phyloP scores from a whole-genome alignment of 2,888 invertebrate genomes.

The Electrophaes corylata region DNA sequence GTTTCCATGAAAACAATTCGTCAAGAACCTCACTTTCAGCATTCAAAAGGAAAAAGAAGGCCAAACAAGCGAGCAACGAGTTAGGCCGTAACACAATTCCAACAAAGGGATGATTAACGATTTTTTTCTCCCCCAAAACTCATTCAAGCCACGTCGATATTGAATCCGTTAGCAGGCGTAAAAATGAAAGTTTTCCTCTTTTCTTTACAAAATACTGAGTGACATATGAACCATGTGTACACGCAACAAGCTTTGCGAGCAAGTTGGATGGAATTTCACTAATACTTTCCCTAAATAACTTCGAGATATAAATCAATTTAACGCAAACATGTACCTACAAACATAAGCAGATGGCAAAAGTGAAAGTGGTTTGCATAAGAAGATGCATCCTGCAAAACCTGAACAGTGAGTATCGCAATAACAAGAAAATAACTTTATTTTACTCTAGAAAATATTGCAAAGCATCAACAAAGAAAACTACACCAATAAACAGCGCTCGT shows the following conservation, averaged over 20 bases:
- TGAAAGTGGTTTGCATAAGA: conserved; percentile 10
- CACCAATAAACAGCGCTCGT: conserved; percentile 38
- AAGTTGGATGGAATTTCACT: conserved; percentile 10
- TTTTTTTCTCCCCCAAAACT: conserved; percentile 74
- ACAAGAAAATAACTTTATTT: conserved; percentile 1
- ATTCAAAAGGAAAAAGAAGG: conserved; percentile 78
- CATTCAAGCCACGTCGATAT: conserved; percentile 83
- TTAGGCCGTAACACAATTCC: conserved; percentile 83
- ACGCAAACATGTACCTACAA: neutral
- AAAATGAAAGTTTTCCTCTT: conserved; percentile 81
- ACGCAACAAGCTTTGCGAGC: conserved; percentile 29
- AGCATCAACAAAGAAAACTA: conserved; percentile 35
- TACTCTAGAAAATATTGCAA: conserved; percentile 14
- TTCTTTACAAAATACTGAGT: conserved; percentile 65
- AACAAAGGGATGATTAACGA: conserved; percentile 84
- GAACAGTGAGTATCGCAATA: neutral
- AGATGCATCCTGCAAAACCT: conserved; percentile 2
- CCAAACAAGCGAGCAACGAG: conserved; percentile 83
- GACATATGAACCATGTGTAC: conserved; percentile 51
- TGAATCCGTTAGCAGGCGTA: conserved; percentile 82
- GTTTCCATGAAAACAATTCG: conserved; percentile 79
- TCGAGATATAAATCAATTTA: conserved; percentile 1
- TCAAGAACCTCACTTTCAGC: conserved; percentile 76
- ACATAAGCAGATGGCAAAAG: conserved; percentile 4
- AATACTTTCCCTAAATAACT: neutral